Conservation (phyloP, 2,797 vertebrate genomes). For the Mycteria americana region DNA sequence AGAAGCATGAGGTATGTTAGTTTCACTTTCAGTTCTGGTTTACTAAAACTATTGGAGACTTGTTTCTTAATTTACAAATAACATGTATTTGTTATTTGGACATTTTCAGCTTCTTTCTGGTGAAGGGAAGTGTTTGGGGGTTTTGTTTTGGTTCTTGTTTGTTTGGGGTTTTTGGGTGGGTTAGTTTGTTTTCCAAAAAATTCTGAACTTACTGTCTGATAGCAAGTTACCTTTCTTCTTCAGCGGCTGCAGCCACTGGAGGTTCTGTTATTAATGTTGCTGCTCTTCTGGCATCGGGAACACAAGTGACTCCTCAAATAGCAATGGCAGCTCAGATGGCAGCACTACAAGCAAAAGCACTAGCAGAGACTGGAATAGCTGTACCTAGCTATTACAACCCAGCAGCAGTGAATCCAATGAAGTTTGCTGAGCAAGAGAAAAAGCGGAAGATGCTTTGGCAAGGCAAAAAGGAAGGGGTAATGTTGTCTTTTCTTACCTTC, state of each 20-base stretch:
- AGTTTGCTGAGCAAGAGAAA: constrained; percentile 97
- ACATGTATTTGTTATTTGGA: not conserved
- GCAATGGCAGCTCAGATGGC: constrained; percentile 99
- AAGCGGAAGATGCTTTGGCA: constrained; percentile 98
- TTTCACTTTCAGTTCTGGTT: not conserved
- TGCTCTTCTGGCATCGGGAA: constrained; percentile 93
- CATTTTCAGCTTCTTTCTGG: not conserved
- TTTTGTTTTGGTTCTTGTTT: not conserved
- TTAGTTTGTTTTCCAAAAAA: not conserved
- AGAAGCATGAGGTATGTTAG: not conserved
- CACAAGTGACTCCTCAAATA: constrained; percentile 97
- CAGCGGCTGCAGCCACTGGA: constrained; percentile 79
- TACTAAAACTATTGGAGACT: not conserved
- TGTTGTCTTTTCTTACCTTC: not conserved
- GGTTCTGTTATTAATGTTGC: constrained; percentile 92
- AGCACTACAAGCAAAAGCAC: constrained; percentile 92
- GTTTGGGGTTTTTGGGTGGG: not conserved
- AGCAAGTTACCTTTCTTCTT: not conserved
- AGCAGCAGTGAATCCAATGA: constrained; percentile 96
- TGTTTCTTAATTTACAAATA: not conserved
- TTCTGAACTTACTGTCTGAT: not conserved
- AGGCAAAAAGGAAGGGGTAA: constrained; percentile 97
- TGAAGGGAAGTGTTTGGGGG: not conserved
- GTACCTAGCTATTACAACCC: constrained; percentile 99
- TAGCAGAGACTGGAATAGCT: constrained; percentile 97